phyloP scores from a whole-genome alignment of 2,888 invertebrate genomes.

The Saturnia pavonia region DNA sequence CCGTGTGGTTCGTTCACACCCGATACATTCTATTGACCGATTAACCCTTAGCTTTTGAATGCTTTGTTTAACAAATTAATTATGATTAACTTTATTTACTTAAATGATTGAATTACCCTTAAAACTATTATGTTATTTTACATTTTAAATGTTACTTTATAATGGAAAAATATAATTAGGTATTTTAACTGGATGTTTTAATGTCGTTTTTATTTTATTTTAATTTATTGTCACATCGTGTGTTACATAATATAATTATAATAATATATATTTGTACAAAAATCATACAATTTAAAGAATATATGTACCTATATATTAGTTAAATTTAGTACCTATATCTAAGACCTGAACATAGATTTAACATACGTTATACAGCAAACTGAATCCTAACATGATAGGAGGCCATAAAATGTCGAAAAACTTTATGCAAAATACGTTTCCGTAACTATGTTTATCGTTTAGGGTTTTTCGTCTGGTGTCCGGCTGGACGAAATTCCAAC shows the following conservation, averaged over 20 bases:
- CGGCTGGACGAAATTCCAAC: conserved; percentile 46
- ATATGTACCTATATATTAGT: too few relatives aligned
- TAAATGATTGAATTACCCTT: background rate
- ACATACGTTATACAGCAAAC: conserved; percentile 22
- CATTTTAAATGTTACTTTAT: background rate
- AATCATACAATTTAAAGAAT: too few relatives aligned
- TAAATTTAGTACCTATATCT: too few relatives aligned
- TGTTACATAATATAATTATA: too few relatives aligned
- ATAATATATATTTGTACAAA: too few relatives aligned
- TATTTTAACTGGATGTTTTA: too few relatives aligned
- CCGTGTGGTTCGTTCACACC: conserved; percentile 5
- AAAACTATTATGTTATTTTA: background rate
- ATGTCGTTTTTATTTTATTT: too few relatives aligned
- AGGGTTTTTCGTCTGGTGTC: conserved; percentile 45
- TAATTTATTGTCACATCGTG: too few relatives aligned
- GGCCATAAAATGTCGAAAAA: conserved; percentile 21
- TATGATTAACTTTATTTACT: background rate
- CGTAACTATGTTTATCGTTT: conserved; percentile 25
- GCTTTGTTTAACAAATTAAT: background rate
- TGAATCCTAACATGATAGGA: conserved; percentile 18
- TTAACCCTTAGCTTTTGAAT: conserved; percentile 5
- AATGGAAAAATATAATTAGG: too few relatives aligned
- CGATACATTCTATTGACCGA: conserved; percentile 11
- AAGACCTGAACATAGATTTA: background rate
- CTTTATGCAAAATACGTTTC: conserved; percentile 33